These are phyloP conservation scores for Bombus sylvicola DNA, from an alignment of 1,140 invertebrate species.

Conservation along the genomic window DNA sequence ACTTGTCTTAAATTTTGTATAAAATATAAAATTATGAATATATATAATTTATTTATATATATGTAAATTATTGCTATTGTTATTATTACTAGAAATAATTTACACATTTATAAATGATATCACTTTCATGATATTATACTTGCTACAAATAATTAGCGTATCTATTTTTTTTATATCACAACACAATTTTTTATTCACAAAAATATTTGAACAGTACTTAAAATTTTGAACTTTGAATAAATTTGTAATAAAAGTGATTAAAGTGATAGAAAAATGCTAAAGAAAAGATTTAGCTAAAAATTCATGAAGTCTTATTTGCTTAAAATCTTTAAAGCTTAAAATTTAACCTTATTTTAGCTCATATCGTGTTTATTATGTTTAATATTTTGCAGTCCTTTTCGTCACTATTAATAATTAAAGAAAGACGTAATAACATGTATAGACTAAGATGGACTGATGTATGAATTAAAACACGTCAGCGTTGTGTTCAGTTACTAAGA, in stretches of 20 bases:
- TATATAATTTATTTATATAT: constrained; percentile 23
- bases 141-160: not conserved
- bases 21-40: constrained; percentile 27
- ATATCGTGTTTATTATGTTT: not conserved
- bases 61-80: not conserved
- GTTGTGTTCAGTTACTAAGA: constrained; percentile 26
- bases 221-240: not conserved
- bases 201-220: not conserved
- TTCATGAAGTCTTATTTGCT: not conserved
- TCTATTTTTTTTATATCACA: not conserved
- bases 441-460: constrained; percentile 2
- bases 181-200: not conserved
- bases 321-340: not conserved
- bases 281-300: not conserved
- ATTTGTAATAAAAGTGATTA: not conserved
- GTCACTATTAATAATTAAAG: constrained; percentile 11
- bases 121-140: not conserved
- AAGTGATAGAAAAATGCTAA: not conserved
- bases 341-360: constrained; percentile 3
- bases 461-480: constrained; percentile 11
- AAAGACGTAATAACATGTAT: not conserved
- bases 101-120: not conserved
- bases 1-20: constrained; percentile 39
- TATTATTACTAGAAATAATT: constrained; percentile 5
- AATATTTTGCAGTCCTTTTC: not conserved